Evolutionary conservation across 2,797 vertebrate genomes (phyloP), one percentile per base, ranked within the genome.

Genomic region (Phalloptychus januarius): DNA sequence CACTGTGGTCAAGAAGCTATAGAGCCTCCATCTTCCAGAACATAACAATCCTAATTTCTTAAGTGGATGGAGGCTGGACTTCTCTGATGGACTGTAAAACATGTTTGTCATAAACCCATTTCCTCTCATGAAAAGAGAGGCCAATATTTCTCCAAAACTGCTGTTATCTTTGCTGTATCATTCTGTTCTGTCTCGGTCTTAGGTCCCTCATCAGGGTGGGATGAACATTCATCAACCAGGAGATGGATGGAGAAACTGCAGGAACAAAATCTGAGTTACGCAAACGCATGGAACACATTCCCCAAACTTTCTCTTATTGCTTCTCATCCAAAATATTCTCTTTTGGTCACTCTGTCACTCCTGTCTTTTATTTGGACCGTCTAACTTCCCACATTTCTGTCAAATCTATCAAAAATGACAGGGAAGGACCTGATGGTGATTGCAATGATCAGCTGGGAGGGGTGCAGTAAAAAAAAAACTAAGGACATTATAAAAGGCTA

Each of bases 391-490:
- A 76, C 46, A 72, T 63, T 33, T 78, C 77, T 80, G 84, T 77
- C 83, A 84, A 56, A 23, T 80, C 56, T 1, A 82, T 75, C 74
- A 74, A 87, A 86, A 80, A 85, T 77, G 71, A 82, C 79, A 76
- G 33, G 75, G 76, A 75, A 65, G 23, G 72, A 80, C 75, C 63
- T 54, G 33, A 75, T 61, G 83, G 79, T 76, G 54, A 82, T 73
- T 45, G 77, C 18, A 79, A 87, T 87, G 85, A 93, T 86, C 78
- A 82, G 83, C 80, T 74, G 73, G 65, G 67, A 80, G 83, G 81
- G 65, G 52, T 81, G 65, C 74, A 79, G 18, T 86, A 50, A 50
- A 50, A 48, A 46, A 50, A 50, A 52, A 84, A 44, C 70, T 2
- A 81, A 85, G 50, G 83, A 89, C 76, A 75, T 72, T 36, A 61